Percentiles rank a stretch among this genome's conserved stretches.
Evolutionary conservation across 2,888 invertebrate species (phyloP).

Genomic region (Dermolepida albohirtum): DNA sequence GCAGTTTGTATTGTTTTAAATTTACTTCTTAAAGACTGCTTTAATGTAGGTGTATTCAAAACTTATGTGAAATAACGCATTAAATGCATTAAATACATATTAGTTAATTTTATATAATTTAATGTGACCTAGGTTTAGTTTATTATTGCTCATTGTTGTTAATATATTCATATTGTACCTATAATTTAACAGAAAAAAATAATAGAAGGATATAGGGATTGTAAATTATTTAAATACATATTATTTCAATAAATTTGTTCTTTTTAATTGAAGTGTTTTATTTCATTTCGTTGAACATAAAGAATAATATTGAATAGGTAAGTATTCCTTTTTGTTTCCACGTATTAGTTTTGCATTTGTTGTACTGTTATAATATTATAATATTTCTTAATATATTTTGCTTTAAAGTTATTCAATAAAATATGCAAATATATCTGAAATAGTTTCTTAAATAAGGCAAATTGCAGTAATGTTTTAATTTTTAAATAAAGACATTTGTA

Average conservation of each 20-base stretch:
- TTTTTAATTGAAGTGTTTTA: constrained; percentile 23
- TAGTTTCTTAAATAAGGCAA: too few relatives aligned
- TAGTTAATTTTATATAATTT: constrained; percentile 41
- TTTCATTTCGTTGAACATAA: neutral
- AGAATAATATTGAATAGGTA: too few relatives aligned
- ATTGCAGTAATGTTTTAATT: too few relatives aligned
- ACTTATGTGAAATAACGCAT: constrained; percentile 45
- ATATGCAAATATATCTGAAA: too few relatives aligned
- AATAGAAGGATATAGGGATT: constrained; percentile 15
- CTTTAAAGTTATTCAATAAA: too few relatives aligned
- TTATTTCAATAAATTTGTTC: constrained; percentile 41
- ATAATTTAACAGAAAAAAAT: constrained; percentile 21
- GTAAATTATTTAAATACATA: constrained; percentile 35
- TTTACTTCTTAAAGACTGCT: constrained; percentile 36
- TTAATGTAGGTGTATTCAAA: constrained; percentile 10
- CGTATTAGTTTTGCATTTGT: too few relatives aligned
- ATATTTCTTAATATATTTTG: too few relatives aligned
- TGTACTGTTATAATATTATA: too few relatives aligned
- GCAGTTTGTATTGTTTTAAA: constrained; percentile 21
- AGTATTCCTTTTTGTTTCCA: too few relatives aligned
- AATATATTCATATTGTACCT: constrained; percentile 47
- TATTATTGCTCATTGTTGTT: constrained; percentile 50
- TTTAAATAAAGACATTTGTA: too few relatives aligned
- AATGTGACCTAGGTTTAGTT: constrained; percentile 44
- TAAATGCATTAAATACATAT: constrained; percentile 52